Conservation (phyloP, 2,888 invertebrate species). For the Drosophila borborema region DNA sequence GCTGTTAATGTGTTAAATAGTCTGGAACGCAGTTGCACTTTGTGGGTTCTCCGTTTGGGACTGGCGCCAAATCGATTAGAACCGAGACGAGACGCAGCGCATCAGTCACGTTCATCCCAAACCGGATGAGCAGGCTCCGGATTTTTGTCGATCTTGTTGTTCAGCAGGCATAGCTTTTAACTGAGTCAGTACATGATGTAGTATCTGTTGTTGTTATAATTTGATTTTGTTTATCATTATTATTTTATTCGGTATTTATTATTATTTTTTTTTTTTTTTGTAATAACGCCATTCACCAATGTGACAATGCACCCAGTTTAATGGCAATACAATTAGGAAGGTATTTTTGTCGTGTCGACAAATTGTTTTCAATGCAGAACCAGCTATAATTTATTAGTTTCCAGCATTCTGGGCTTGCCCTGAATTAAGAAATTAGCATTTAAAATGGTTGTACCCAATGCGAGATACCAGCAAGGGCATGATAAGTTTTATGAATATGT, state of each 20-base stretch:
- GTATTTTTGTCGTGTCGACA: constrained; percentile 59
- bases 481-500: background rate
- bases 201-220: constrained; percentile 1
- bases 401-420: constrained; percentile 32
- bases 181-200: constrained; percentile 57
- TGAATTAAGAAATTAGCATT: constrained; percentile 22
- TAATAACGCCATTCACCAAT: constrained; percentile 33
- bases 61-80: constrained; percentile 70
- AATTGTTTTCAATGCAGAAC: constrained; percentile 45
- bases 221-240: background rate
- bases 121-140: constrained; percentile 60
- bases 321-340: constrained; percentile 73
- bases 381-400: constrained; percentile 20
- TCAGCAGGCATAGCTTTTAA: constrained; percentile 54
- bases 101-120: constrained; percentile 40
- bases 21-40: constrained; percentile 61
- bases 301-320: constrained; percentile 70
- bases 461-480: background rate
- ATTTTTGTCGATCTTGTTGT: constrained; percentile 23
- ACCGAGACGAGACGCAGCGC: constrained; percentile 29
- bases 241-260: background rate
- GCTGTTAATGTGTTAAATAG: constrained; percentile 52
- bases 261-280: background rate
- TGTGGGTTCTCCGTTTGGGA: constrained; percentile 32
- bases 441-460: constrained; percentile 13